Evolutionary conservation across 1,140 invertebrate genomes (phyloP).

Genomic region (Scaptomyza graminum): DNA sequence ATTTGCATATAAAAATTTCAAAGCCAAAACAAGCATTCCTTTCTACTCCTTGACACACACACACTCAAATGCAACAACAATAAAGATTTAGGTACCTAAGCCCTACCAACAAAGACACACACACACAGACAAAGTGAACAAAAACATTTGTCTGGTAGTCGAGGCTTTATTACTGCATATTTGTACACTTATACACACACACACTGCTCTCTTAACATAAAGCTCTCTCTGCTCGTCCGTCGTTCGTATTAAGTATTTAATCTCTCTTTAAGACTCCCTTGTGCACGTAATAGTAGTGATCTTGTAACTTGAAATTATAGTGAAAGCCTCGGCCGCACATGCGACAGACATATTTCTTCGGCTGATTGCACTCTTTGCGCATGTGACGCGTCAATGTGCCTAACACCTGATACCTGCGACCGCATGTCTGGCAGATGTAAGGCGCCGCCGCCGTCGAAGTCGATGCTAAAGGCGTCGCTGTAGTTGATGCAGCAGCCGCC

Average conservation of each 20-base stretch:
- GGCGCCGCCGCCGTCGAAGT: slow-evolving; percentile 48
- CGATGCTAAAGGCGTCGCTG: slow-evolving; percentile 18
- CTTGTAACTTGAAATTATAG: slow-evolving; percentile 84
- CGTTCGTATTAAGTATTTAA: slow-evolving; percentile 18
- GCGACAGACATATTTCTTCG: slow-evolving; percentile 84
- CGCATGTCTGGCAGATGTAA: slow-evolving; percentile 85
- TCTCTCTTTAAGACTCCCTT: slow-evolving; percentile 59
- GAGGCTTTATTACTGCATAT: slow-evolving; percentile 23
- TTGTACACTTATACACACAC: neutral
- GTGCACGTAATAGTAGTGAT: slow-evolving; percentile 77
- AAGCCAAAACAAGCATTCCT: slow-evolving; percentile 24
- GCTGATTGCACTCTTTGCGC: slow-evolving; percentile 85
- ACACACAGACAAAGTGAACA: slow-evolving; percentile 11
- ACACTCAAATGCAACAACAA: too few relatives aligned
- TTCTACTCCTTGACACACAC: neutral
- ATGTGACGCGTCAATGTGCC: slow-evolving; percentile 86
- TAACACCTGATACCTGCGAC: slow-evolving; percentile 85
- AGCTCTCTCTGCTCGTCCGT: neutral
- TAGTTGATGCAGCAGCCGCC: slow-evolving; percentile 8
- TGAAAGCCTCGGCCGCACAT: slow-evolving; percentile 84
- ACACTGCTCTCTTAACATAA: slow-evolving; percentile 11
- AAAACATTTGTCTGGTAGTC: slow-evolving; percentile 18
- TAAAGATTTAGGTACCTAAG: too few relatives aligned
- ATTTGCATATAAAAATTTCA: slow-evolving; percentile 36
- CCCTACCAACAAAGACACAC: neutral